Conservation (phyloP, 1,140 invertebrate species). For the Drosophila paulistorum region DNA sequence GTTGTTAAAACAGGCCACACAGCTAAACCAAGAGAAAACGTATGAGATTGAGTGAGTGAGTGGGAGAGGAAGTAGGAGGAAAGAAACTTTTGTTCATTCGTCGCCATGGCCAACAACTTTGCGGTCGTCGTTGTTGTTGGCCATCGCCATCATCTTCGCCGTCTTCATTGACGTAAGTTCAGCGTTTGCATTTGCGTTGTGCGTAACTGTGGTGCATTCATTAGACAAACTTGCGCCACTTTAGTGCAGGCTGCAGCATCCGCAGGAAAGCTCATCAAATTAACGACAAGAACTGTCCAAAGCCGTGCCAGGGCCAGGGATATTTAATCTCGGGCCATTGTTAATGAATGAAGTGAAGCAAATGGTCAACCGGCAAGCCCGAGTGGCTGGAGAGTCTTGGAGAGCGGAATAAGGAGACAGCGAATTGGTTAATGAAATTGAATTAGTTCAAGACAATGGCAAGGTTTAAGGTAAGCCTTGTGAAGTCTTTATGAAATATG, state of each 20-base stretch:
- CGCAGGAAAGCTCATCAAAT: constrained; percentile 8
- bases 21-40: not conserved
- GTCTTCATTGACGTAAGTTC: not conserved
- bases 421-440: not conserved
- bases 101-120: constrained; percentile 2
- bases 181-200: constrained; percentile 1
- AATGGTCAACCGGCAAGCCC: not conserved
- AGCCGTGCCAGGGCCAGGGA: not conserved
- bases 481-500: not conserved
- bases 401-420: not conserved
- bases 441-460: not conserved
- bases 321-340: constrained; percentile 10
- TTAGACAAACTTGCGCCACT: constrained; percentile 14
- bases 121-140: too few relatives aligned
- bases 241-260: not conserved
- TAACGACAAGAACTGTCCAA: not conserved
- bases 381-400: too few relatives aligned
- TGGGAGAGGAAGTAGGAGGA: not conserved
- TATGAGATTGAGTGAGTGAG: not conserved
- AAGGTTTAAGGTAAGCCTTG: not conserved
- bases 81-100: not conserved
- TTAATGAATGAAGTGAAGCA: not conserved
- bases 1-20: constrained; percentile 18
- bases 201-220: constrained; percentile 6
- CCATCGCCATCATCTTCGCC: too few relatives aligned